A percentile compares a stretch with the other conserved stretches of the same genome.
phyloP scores from a whole-genome alignment of 2,113 vertebrate species.

The Saguinus imperator region DNA sequence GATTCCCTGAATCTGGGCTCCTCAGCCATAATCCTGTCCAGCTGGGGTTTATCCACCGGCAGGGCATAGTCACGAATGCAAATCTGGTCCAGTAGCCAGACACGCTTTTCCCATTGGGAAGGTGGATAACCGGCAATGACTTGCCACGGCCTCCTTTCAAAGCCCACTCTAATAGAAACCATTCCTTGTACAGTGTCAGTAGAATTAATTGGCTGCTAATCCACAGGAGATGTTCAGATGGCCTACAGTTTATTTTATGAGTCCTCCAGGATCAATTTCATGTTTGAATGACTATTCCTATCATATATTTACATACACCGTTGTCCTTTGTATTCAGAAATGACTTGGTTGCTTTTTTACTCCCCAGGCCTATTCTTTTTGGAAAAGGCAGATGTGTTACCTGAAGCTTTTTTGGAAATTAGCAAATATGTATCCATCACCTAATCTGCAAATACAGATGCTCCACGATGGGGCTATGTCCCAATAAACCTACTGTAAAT shows the following conservation, averaged over 20 bases:
- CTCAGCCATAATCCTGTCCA: background rate
- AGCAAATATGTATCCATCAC: background rate
- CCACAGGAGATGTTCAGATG: background rate
- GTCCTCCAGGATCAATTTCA: constrained; percentile 67
- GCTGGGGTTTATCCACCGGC: background rate
- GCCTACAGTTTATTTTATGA: constrained; percentile 61
- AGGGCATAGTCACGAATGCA: background rate
- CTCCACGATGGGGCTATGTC: background rate
- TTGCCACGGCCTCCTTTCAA: background rate
- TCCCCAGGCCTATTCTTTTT: constrained; percentile 21
- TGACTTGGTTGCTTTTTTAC: constrained; percentile 32
- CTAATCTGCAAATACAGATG: background rate
- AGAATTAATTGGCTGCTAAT: constrained; percentile 61
- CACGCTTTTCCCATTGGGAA: background rate
- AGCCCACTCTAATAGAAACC: constrained; percentile 2
- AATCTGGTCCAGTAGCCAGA: background rate
- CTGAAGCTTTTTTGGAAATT: constrained; percentile 7
- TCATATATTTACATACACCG: constrained; percentile 57
- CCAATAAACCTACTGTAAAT: background rate
- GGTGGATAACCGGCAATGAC: background rate
- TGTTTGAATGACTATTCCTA: constrained; percentile 57
- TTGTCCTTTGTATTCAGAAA: constrained; percentile 50
- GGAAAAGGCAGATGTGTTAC: background rate
- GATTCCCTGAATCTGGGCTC: background rate
- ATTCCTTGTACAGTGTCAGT: constrained; percentile 18